phyloP scores from a whole-genome alignment of 1,140 invertebrate species.

The Periplaneta americana region DNA sequence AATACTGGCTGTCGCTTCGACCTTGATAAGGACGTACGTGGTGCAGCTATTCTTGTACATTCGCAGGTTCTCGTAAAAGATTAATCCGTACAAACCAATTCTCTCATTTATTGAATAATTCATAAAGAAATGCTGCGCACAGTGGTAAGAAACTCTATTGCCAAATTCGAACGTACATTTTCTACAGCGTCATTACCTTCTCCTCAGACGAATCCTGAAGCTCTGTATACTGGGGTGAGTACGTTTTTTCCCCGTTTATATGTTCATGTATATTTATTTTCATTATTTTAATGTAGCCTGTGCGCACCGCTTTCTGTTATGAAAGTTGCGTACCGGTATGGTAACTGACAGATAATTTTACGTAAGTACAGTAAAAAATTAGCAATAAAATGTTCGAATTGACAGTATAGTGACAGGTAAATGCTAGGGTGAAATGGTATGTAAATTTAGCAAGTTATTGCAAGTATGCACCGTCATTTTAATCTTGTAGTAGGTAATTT shows the following conservation, averaged over 20 bases:
- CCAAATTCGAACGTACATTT: not conserved
- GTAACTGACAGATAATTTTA: not conserved
- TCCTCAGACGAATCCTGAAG: conserved; percentile 31
- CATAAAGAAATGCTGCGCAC: not conserved
- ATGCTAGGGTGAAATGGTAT: too few relatives aligned
- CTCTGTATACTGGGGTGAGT: conserved; percentile 33
- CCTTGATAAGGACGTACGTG: too few relatives aligned
- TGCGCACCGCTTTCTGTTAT: not conserved
- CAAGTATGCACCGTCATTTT: too few relatives aligned
- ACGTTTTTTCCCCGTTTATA: not conserved
- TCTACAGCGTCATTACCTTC: conserved; percentile 25
- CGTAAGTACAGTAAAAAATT: not conserved
- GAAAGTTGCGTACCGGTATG: not conserved
- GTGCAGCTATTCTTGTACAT: too few relatives aligned
- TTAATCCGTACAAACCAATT: too few relatives aligned
- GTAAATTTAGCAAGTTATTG: too few relatives aligned
- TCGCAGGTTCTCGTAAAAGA: too few relatives aligned
- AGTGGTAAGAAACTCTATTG: not conserved
- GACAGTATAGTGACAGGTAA: not conserved
- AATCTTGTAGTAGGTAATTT: too few relatives aligned
- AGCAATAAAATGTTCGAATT: not conserved
- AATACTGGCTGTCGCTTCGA: too few relatives aligned
- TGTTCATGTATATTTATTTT: not conserved
- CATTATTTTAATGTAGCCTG: not conserved
- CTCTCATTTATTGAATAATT: too few relatives aligned